These are phyloP conservation scores for Lycopodina hypogea DNA, from an alignment of 37 sponge, comb jelly and placozoan species.

Conservation along the genomic window DNA sequence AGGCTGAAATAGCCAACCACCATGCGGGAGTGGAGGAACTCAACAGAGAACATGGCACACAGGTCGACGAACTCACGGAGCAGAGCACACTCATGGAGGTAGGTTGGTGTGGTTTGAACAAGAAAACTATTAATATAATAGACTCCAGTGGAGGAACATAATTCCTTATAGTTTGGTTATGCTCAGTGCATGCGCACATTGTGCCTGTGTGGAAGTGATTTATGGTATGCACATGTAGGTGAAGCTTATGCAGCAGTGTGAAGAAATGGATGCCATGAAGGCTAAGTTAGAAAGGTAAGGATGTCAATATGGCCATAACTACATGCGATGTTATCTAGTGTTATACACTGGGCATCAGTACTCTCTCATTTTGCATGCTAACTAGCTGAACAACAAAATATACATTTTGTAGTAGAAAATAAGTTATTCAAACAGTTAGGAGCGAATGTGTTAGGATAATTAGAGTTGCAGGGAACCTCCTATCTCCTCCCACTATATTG, in stretches of 20 bases:
- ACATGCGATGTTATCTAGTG: no score
- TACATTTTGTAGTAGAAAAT: no score
- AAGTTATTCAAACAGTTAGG: no score
- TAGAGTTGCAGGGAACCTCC: no score
- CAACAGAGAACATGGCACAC: constrained; percentile 31
- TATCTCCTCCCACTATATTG: no score
- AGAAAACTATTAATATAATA: not conserved
- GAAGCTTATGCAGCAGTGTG: constrained; percentile 17
- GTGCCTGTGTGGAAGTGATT: no score
- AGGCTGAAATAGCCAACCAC: constrained; percentile 51
- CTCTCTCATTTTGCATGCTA: no score
- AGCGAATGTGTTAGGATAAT: no score
- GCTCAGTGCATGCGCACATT: no score
- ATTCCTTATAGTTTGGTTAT: not conserved
- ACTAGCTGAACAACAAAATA: no score
- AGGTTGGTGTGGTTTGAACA: not conserved
- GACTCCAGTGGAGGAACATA: no score
- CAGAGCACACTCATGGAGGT: constrained; percentile 63
- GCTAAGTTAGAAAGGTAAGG: constrained; percentile 13
- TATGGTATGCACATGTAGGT: constrained; percentile 22
- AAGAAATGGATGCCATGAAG: constrained; percentile 8
- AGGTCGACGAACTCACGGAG: constrained; percentile 26
- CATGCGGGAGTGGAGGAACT: constrained; percentile 33
- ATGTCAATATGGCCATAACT: not conserved
- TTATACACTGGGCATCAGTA: no score